Percentiles rank a stretch among this genome's conserved stretches.
Evolutionary conservation across 2,797 vertebrate species (phyloP).

Genomic region (Adelosebastes latens): DNA sequence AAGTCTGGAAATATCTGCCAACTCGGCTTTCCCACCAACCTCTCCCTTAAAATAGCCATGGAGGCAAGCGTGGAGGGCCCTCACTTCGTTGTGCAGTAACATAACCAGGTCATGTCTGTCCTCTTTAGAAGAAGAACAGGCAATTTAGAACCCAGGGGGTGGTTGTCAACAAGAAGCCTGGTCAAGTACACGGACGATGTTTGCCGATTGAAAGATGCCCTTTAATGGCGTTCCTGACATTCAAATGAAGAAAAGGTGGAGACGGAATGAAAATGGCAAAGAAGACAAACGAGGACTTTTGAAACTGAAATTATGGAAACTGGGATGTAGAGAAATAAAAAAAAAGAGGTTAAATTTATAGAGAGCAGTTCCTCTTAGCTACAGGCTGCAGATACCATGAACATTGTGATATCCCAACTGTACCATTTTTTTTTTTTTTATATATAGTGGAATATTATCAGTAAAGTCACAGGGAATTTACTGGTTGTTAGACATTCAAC

Average conservation of each 20-base stretch:
- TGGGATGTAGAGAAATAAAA: neutral
- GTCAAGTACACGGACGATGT: conserved; percentile 6
- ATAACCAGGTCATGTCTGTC: conserved; percentile 64
- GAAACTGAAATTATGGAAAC: neutral
- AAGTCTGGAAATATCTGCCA: conserved; percentile 70
- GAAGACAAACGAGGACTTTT: neutral
- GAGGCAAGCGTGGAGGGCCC: conserved; percentile 33
- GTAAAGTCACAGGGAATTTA: conserved; percentile 33
- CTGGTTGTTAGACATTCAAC: conserved; percentile 37
- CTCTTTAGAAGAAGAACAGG: conserved; percentile 29
- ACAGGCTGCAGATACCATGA: conserved; percentile 21
- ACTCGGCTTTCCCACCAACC: conserved; percentile 62
- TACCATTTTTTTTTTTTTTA: conserved; percentile 3
- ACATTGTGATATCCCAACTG: conserved; percentile 11
- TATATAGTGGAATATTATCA: conserved; percentile 51
- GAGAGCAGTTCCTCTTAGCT: conserved; percentile 11
- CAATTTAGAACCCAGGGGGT: conserved; percentile 40
- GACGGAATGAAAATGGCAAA: neutral
- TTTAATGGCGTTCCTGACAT: conserved; percentile 33
- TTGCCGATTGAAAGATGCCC: conserved; percentile 20
- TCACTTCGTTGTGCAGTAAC: conserved; percentile 41
- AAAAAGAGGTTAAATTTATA: conserved; percentile 14
- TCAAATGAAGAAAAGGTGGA: conserved; percentile 18
- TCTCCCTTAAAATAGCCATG: conserved; percentile 58
- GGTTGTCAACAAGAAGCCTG: conserved; percentile 34